Evolutionary conservation across 2,113 vertebrate genomes (phyloP), one percentile per base, ranked within the genome.

Genomic region (Sialia sialis): DNA sequence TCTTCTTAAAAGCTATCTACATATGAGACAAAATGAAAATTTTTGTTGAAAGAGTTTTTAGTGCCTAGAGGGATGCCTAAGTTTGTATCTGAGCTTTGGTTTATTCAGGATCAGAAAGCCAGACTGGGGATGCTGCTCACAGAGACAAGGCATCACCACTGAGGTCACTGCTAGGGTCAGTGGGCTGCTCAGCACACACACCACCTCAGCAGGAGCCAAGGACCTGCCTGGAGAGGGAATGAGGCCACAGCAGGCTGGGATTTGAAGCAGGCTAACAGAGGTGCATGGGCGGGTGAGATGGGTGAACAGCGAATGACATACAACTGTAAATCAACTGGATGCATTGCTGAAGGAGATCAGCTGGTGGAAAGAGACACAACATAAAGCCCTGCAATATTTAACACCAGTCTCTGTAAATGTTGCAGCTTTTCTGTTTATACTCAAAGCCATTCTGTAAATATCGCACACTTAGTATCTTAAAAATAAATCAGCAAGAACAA

Each of bases 391-490:
- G 2, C 20, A 46, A 69, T 25, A 86, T 62, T 80, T 58, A 66
- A 66, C 6, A 9, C 30, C 23, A 70, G 8, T 55, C 64, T 84
- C 2, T 49, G 84, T 6, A 87, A 70, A 78, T 43, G 34, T 11
- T 55, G 48, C 32, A 39, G 41, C 32, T 77, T 32, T 62, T 13
- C 34, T 84, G 38, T 43, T 92, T 78, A 51, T n/a, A 36, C 26
- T 55, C 22, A 48, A 67, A 87, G 48, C 39, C 39, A 36, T 8
- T 72, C 56, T 52, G n/a, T 18, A 64, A 41, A 48, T 54, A 41
- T 10, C 0, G 0, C 20, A 59, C 25, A 36, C 6, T 59, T 51
- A 70, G 1, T 34, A 64, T 15, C 17, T 68, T 30, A 34, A 87
- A 74, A 56, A 62, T 48, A 84, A 56, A 32, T 7, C 30, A 59